Evolutionary conservation across 2,888 invertebrate species (phyloP).

Genomic region (Drosophila hawaiiensis): DNA sequence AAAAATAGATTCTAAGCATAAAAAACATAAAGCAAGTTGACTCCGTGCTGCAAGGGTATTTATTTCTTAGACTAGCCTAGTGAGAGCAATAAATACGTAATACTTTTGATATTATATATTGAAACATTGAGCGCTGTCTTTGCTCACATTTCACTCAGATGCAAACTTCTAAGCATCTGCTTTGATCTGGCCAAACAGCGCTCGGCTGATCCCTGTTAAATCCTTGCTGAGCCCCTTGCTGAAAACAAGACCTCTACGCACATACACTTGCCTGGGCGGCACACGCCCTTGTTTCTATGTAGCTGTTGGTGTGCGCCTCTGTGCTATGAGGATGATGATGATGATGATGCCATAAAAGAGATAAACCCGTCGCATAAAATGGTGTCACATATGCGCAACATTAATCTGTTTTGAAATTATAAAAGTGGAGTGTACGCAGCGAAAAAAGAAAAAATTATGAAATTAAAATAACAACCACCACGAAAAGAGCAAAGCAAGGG

Average conservation of each 20-base stretch:
- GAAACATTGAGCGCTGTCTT: background rate
- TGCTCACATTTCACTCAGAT: slow-evolving; percentile 8
- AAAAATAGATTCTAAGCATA: background rate
- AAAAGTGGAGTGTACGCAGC: slow-evolving; percentile 72
- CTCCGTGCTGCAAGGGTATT: background rate
- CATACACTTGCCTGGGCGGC: slow-evolving; percentile 30
- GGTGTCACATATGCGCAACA: slow-evolving; percentile 82
- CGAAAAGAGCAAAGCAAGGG: slow-evolving; percentile 35
- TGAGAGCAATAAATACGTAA: background rate
- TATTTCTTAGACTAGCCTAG: background rate
- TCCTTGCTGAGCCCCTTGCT: slow-evolving; percentile 43
- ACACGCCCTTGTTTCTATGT: slow-evolving; percentile 9
- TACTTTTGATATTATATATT: background rate
- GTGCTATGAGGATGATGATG: slow-evolving; percentile 54
- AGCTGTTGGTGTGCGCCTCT: background rate
- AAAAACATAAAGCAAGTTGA: background rate
- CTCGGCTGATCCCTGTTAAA: slow-evolving; percentile 66
- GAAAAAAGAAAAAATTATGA: slow-evolving; percentile 54
- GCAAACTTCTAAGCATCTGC: slow-evolving; percentile 49
- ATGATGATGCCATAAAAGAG: slow-evolving; percentile 82
- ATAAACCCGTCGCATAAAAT: slow-evolving; percentile 82
- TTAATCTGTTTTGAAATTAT: slow-evolving; percentile 84
- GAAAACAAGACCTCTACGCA: slow-evolving; percentile 24
- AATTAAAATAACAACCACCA: slow-evolving; percentile 80
- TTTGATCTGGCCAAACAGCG: slow-evolving; percentile 56